Conservation (phyloP, 2,113 vertebrate genomes). For the Podilymbus podiceps region DNA sequence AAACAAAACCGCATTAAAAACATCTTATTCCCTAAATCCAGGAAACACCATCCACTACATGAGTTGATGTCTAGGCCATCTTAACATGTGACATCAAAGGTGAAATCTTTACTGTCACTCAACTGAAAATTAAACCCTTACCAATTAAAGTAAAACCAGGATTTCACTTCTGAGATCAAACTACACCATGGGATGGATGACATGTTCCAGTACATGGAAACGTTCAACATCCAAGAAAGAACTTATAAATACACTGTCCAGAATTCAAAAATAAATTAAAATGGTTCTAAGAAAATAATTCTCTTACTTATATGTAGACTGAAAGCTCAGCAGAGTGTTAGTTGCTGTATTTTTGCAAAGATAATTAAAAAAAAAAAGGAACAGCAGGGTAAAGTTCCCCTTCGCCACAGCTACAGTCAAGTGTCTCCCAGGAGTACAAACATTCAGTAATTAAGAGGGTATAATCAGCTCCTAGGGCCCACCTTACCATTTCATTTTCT, state of each 20-base stretch:
- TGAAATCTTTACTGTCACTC: not conserved
- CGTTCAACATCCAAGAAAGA: not conserved
- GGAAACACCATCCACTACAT: not conserved
- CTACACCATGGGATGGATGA: not conserved
- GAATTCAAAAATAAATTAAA: not conserved
- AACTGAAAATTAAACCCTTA: not conserved
- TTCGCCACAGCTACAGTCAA: not conserved
- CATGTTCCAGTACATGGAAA: not conserved
- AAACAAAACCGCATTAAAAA: not conserved
- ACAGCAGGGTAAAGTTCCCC: not conserved
- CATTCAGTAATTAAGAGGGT: not conserved
- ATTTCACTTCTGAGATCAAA: not conserved
- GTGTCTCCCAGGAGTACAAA: slow-evolving; percentile 1
- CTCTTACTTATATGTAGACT: not conserved
- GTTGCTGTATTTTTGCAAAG: not conserved
- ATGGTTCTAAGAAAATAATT: not conserved
- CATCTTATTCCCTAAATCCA: not conserved
- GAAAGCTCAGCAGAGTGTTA: not conserved
- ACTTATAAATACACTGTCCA: not conserved
- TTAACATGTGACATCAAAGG: not conserved
- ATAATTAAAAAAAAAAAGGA: not conserved
- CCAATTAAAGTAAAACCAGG: not conserved
- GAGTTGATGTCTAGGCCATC: not conserved
- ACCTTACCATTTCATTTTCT: slow-evolving; percentile 17
- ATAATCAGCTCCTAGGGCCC: slow-evolving; percentile 33